Evolutionary conservation across 2,888 invertebrate species (phyloP).

Genomic region (Aleiodes alternator): DNA sequence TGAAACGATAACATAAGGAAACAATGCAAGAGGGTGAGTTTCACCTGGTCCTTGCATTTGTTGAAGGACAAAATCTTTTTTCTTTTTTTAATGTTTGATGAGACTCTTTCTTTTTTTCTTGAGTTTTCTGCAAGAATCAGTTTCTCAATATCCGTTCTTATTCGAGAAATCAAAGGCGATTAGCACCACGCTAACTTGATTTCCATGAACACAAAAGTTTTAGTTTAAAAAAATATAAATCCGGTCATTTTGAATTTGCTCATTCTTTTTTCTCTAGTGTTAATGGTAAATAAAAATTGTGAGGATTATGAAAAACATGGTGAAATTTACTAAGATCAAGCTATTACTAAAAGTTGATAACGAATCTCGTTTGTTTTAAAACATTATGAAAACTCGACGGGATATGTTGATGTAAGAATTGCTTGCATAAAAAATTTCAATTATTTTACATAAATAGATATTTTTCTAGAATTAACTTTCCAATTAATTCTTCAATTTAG

Average conservation of each 20-base stretch:
- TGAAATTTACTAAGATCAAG: not conserved
- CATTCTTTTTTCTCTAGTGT: slow-evolving; percentile 10
- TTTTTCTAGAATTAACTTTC: too few relatives aligned
- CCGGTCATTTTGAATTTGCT: slow-evolving; percentile 19
- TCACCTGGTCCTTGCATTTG: slow-evolving; percentile 37
- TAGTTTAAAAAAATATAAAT: not conserved
- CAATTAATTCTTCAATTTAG: too few relatives aligned
- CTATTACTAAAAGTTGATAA: too few relatives aligned
- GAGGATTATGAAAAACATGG: slow-evolving; percentile 4
- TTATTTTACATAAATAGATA: too few relatives aligned
- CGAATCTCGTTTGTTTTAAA: too few relatives aligned
- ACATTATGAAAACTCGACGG: too few relatives aligned
- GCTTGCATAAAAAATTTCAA: too few relatives aligned
- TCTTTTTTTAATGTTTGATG: slow-evolving; percentile 1
- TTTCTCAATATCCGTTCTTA: slow-evolving; percentile 71
- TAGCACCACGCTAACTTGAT: slow-evolving; percentile 24
- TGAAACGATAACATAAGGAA: slow-evolving; percentile 39
- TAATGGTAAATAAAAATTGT: slow-evolving; percentile 11
- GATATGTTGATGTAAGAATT: too few relatives aligned
- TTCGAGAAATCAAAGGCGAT: slow-evolving; percentile 68
- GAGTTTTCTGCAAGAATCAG: slow-evolving; percentile 21
- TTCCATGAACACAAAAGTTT: not conserved
- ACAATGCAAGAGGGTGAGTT: slow-evolving; percentile 43
- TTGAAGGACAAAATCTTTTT: slow-evolving; percentile 13
- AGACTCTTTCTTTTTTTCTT: slow-evolving; percentile 10